These are phyloP conservation scores for Malaclemys terrapin DNA, from an alignment of 2,113 vertebrate genomes.

Conservation along the genomic window DNA sequence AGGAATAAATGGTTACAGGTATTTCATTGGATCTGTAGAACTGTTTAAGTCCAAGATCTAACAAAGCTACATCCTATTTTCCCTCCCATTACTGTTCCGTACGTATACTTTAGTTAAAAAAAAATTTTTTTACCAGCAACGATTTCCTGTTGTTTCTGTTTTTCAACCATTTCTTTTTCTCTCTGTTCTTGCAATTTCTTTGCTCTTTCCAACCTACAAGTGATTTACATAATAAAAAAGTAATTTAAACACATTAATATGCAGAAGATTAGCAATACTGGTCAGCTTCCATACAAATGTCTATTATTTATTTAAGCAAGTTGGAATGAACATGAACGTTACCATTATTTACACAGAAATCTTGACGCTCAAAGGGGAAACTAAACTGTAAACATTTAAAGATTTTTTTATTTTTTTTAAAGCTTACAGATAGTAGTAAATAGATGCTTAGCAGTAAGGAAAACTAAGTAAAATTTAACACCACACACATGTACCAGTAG, in stretches of 20 bases:
- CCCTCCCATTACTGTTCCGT: accelerated
- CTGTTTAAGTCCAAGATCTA: neutral
- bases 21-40: neutral
- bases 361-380: neutral
- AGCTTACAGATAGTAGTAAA: neutral
- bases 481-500: neutral
- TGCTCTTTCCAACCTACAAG: conserved; percentile 92
- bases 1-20: neutral
- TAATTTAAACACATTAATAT: conserved; percentile 4
- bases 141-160: conserved; percentile 95
- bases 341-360: neutral
- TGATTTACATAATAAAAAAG: neutral
- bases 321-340: neutral
- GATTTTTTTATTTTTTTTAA: neutral
- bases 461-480: neutral
- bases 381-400: neutral
- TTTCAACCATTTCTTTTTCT: conserved; percentile 96
- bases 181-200: conserved; percentile 98
- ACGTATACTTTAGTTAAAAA: neutral
- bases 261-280: neutral
- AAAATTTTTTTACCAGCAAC: conserved; percentile 89
- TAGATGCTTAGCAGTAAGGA: neutral
- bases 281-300: neutral
- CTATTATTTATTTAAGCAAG: neutral
- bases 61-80: accelerated